Conservation (phyloP, 2,113 vertebrate species). For the Engraulis encrasicolus region DNA sequence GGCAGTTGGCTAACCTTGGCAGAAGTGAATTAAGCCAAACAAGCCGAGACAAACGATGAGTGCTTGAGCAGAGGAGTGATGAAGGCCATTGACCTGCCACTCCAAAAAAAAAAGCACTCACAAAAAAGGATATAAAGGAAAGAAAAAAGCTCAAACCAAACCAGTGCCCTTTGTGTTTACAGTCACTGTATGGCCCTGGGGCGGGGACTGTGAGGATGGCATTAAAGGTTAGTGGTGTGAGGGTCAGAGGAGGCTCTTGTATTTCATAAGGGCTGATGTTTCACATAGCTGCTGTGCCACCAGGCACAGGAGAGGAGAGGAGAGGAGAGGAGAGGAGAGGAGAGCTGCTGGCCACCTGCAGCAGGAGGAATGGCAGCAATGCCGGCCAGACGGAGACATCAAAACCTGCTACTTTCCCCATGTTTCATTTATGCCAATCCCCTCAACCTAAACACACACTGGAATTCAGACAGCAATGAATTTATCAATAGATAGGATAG, state of each 20-base stretch:
- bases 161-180: background rate
- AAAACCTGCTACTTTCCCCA: too few species aligned
- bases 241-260: background rate
- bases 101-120: too few species aligned
- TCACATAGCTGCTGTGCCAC: background rate
- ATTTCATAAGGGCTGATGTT: background rate
- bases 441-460: too few species aligned
- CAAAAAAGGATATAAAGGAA: too few species aligned
- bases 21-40: background rate
- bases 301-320: too few species aligned
- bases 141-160: too few species aligned
- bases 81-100: too few species aligned
- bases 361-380: background rate
- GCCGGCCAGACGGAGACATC: background rate
- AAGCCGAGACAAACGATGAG: background rate
- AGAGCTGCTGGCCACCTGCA: background rate
- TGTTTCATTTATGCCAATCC: too few species aligned
- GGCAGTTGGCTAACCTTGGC: background rate
- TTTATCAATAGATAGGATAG: too few species aligned
- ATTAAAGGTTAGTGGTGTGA: background rate
- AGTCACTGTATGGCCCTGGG: background rate
- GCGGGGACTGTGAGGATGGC: background rate
- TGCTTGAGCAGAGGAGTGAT: too few species aligned
- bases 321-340: background rate
- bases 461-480: too few species aligned